Base-by-base conservation (phyloP, 2,888 invertebrate genomes). In the Scelioninae gen. 2 region DNA sequence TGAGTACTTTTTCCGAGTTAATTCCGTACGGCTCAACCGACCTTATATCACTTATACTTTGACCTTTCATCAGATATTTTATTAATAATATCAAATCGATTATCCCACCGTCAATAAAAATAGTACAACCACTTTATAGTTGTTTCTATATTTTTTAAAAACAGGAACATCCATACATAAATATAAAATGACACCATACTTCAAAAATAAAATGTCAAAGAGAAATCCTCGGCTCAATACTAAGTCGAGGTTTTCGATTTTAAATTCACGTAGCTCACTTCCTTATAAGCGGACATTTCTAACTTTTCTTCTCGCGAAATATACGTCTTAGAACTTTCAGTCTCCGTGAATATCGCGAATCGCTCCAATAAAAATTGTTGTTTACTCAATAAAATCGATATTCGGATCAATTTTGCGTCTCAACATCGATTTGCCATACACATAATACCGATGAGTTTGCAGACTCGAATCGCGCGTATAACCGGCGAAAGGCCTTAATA, bases 371-470 rank as follows among this genome's bases (percentile, higher is more conserved):
- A 22, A 39, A 39, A 61, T 61, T 48, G 39, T 61, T 61, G 48
- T 61, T 61, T 48, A 61, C 48, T 48, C 60, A 61, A 61, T 61
- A 48, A 48, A 61, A 48, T 39, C 39, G 11, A 28, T 48, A 13
- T 48, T 61, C 15, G 25, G 31, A 61, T 35, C 37, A 48, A 61
- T 39, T 39, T 18, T 37, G 39, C 18, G n/a, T 37, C 13, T 5
- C 25, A 33, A 35, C 25, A 31, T 37, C 46, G 22, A 35, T 46
- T 37, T n/a, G 25, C 19, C 19, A 2, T 5, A 19, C 33, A 43
- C 45, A 22, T 45, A 18, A 25, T 45, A 37, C 10, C 18, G 16
- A 15, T 46, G 6, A 13, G 18, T 16, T 33, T 45, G 33, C 18
- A 19, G 2, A 39, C 3, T 10, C 15, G 39, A 39, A 25, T 41